These are phyloP conservation scores for Petrolisthes manimaculis DNA, from an alignment of 2,888 invertebrate species.

Conservation along the genomic window DNA sequence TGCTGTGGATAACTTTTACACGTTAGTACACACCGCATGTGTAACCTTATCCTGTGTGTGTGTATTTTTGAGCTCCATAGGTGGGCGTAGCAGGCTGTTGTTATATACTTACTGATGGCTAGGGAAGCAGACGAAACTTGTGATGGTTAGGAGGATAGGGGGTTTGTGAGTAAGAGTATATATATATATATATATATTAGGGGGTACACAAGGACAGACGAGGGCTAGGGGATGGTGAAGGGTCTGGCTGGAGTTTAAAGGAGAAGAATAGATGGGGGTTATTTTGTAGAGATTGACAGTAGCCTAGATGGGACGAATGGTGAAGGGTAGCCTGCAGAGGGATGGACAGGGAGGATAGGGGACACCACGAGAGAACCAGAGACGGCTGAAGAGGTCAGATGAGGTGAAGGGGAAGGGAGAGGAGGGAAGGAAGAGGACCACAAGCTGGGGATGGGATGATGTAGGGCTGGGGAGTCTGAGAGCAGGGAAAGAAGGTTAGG, in stretches of 20 bases:
- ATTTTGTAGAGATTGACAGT: neutral
- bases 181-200: constrained; percentile 8
- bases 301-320: neutral
- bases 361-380: neutral
- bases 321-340: neutral
- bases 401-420: neutral
- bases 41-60: too few relatives aligned
- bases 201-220: neutral
- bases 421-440: neutral
- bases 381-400: neutral
- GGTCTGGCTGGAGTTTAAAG: neutral
- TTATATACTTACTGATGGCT: too few relatives aligned
- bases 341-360: neutral
- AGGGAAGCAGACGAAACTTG: neutral
- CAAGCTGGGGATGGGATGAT: neutral
- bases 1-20: too few relatives aligned
- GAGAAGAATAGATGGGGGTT: neutral
- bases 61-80: too few relatives aligned
- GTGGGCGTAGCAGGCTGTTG: too few relatives aligned
- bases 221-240: neutral
- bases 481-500: neutral
- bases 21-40: too few relatives aligned
- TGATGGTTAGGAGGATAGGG: neutral
- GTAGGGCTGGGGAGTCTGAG: neutral
- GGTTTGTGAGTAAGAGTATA: neutral